Evolutionary conservation across 2,888 invertebrate genomes (phyloP).

Genomic region (Salticus scenicus): DNA sequence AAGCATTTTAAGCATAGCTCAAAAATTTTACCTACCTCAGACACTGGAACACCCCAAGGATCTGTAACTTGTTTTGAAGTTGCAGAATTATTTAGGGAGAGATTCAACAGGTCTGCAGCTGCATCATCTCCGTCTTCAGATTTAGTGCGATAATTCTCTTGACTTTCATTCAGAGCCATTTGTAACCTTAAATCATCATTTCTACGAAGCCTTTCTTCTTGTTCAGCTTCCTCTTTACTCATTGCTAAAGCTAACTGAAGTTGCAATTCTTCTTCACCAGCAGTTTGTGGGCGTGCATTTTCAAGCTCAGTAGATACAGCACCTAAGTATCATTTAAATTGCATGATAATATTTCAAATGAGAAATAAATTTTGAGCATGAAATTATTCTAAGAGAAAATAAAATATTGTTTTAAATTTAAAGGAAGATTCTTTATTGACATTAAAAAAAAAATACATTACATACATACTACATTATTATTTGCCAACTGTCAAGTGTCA

Average conservation of each 20-base stretch:
- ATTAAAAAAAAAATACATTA: no score
- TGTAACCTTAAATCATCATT: constrained; percentile 91
- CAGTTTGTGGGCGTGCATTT: constrained; percentile 95
- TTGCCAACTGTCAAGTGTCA: no score
- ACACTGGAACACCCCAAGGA: constrained; percentile 80
- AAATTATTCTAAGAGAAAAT: no score
- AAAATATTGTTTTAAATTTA: no score
- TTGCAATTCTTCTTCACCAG: constrained; percentile 98
- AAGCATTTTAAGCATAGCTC: no score
- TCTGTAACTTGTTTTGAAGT: constrained; percentile 65
- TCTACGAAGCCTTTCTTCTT: constrained; percentile 93
- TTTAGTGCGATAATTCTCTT: constrained; percentile 81
- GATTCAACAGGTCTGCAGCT: constrained; percentile 73
- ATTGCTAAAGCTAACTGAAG: constrained; percentile 98
- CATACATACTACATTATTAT: no score
- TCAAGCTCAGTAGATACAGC: constrained; percentile 82
- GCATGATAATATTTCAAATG: no score
- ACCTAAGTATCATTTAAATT: no score
- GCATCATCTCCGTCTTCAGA: constrained; percentile 55
- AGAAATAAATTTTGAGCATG: no score
- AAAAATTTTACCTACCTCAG: constrained; percentile 39
- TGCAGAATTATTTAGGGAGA: constrained; percentile 47
- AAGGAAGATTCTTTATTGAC: no score
- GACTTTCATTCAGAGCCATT: constrained; percentile 94
- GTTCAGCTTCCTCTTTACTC: constrained; percentile 98